Percentiles rank a stretch among this genome's conserved stretches.
These are phyloP conservation scores for Campodea augens DNA, from an alignment of 1,140 invertebrate species.

Conservation along the genomic window DNA sequence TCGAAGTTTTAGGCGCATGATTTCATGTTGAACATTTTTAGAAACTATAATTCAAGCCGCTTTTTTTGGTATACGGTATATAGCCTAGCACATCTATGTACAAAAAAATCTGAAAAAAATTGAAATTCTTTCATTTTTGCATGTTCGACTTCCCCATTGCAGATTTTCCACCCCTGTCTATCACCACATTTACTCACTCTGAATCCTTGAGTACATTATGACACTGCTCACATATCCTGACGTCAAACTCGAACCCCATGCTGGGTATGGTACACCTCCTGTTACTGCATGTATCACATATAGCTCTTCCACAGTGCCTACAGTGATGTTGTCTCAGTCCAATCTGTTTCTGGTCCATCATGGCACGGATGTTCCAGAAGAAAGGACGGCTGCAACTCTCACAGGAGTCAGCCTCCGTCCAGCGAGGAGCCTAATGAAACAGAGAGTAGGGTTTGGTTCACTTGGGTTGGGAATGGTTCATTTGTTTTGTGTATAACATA, in stretches of 20 bases:
- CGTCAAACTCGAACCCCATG: constrained; percentile 96
- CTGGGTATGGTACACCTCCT: constrained; percentile 71
- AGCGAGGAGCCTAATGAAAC: constrained; percentile 55
- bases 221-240: constrained; percentile 86
- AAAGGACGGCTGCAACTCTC: constrained; percentile 85
- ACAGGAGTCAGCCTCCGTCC: constrained; percentile 85
- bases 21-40: too few relatives aligned
- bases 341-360: constrained; percentile 91
- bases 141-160: too few relatives aligned
- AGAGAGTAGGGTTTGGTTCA: constrained; percentile 4
- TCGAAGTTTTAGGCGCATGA: too few relatives aligned
- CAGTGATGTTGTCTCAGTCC: constrained; percentile 82
- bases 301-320: constrained; percentile 71
- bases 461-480: background rate
- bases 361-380: constrained; percentile 95
- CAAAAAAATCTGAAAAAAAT: too few relatives aligned
- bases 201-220: constrained; percentile 57
- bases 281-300: constrained; percentile 80
- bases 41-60: too few relatives aligned
- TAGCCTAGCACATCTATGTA: too few relatives aligned
- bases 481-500: background rate
- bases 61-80: too few relatives aligned
- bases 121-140: too few relatives aligned
- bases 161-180: too few relatives aligned
- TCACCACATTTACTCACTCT: too few relatives aligned